Evolutionary conservation across 2,113 vertebrate species (phyloP).

Genomic region (Andinoacara biseriatus): DNA sequence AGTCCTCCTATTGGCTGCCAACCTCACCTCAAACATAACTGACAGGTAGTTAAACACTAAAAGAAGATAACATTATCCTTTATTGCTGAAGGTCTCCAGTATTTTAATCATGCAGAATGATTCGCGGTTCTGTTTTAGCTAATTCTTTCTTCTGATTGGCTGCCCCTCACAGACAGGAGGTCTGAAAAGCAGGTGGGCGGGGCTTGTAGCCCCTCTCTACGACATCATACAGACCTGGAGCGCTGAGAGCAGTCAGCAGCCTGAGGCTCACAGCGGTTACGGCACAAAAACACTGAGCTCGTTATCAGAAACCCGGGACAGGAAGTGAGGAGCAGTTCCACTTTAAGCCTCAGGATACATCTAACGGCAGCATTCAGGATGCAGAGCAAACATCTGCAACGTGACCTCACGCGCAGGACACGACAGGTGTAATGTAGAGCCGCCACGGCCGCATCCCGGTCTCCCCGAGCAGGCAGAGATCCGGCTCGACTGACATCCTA

Average conservation of each 20-base stretch:
- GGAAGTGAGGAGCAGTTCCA: not conserved
- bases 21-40: not conserved
- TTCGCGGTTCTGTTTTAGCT: not conserved
- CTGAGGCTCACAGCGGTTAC: not conserved
- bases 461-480: constrained; percentile 29
- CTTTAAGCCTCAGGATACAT: not conserved
- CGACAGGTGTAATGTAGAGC: constrained; percentile 33
- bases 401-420: not conserved
- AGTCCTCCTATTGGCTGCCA: not conserved
- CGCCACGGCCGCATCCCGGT: constrained; percentile 36
- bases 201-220: not conserved
- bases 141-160: not conserved
- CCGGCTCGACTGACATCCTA: constrained; percentile 47
- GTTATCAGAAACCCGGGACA: not conserved
- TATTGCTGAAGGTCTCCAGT: not conserved
- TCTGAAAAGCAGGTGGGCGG: not conserved
- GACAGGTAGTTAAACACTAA: not conserved
- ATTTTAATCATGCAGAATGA: not conserved
- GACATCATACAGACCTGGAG: not conserved
- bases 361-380: not conserved
- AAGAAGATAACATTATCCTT: not conserved
- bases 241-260: too few relatives aligned
- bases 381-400: not conserved
- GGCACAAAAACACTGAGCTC: not conserved
- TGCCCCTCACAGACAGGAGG: not conserved